Percentiles rank a stretch among this genome's conserved stretches.
phyloP scores from a whole-genome alignment of 2,888 invertebrate species.

The Dynastes tityus region DNA sequence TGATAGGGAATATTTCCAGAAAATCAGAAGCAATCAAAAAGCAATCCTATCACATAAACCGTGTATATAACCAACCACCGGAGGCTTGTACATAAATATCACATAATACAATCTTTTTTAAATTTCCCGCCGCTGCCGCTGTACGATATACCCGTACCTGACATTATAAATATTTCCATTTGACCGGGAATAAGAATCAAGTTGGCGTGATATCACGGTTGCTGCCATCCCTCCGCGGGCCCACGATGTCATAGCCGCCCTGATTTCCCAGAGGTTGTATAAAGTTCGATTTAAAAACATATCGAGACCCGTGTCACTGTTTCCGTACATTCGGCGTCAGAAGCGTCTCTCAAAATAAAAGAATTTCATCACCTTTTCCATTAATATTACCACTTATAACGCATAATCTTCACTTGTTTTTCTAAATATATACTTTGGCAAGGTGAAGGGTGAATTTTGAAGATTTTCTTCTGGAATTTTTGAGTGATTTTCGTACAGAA shows the following conservation, averaged over 20 bases:
- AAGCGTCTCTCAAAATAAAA: constrained; percentile 16
- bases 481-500: background rate
- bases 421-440: background rate
- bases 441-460: background rate
- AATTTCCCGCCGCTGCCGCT: constrained; percentile 2
- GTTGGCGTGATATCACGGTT: constrained; percentile 59
- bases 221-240: constrained; percentile 61
- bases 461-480: background rate
- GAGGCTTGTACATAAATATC: constrained; percentile 43
- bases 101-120: constrained; percentile 52
- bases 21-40: constrained; percentile 3
- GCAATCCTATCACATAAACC: background rate
- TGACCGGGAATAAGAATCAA: constrained; percentile 65
- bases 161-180: constrained; percentile 65
- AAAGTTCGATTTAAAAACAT: constrained; percentile 71
- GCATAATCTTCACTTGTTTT: background rate
- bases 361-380: background rate
- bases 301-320: constrained; percentile 67
- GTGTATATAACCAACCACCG: constrained; percentile 3
- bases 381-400: background rate
- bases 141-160: background rate
- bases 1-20: no score
- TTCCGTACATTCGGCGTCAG: constrained; percentile 45
- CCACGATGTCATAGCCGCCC: constrained; percentile 63
- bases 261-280: constrained; percentile 70